A percentile compares a stretch with the other conserved stretches of the same genome.
Conservation (phyloP, 2,797 vertebrate genomes). For the Pampus argenteus region DNA sequence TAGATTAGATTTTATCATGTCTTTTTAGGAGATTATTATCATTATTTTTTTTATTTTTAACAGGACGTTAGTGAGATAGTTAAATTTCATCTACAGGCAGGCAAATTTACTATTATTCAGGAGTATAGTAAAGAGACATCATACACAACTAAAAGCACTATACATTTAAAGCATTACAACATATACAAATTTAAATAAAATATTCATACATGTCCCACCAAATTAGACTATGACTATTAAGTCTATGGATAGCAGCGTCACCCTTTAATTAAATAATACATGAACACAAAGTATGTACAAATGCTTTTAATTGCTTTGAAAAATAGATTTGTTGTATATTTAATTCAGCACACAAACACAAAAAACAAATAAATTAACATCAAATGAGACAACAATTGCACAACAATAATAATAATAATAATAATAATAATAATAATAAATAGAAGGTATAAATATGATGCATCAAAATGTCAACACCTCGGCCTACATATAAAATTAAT, state of each 20-base stretch:
- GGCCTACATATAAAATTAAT: constrained; percentile 53
- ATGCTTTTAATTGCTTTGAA: constrained; percentile 71
- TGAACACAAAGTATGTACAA: constrained; percentile 25
- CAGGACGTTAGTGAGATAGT: no score
- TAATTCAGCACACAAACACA: constrained; percentile 65
- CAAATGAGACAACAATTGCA: constrained; percentile 67
- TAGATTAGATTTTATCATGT: no score
- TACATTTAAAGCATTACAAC: no score
- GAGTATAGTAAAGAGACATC: no score
- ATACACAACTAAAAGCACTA: no score
- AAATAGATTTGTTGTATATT: constrained; percentile 80
- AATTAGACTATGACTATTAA: no score
- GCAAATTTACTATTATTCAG: no score
- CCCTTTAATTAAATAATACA: neutral
- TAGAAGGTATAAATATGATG: constrained; percentile 78
- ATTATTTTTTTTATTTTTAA: neutral
- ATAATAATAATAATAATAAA: constrained; percentile 73
- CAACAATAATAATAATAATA: constrained; percentile 55
- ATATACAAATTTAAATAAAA: no score
- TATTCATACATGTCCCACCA: neutral
- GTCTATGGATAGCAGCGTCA: neutral
- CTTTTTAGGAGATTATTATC: neutral
- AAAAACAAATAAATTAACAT: constrained; percentile 81
- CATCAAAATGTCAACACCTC: constrained; percentile 57
- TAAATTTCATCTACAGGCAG: no score